phyloP scores from a whole-genome alignment of 2,888 invertebrate species.

The Gari tellinella region DNA sequence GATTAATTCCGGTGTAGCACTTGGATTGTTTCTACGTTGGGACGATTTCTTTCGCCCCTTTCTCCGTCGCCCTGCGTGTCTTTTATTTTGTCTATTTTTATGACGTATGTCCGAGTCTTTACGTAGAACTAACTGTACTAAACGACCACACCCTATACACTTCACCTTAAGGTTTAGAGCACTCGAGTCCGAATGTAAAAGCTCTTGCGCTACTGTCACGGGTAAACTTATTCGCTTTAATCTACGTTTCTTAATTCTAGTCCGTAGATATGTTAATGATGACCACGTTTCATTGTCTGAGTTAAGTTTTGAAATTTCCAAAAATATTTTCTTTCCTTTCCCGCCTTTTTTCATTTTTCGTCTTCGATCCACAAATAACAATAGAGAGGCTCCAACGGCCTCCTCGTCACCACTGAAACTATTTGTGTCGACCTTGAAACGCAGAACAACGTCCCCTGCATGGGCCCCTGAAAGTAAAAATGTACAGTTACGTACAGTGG shows the following conservation, averaged over 20 bases:
- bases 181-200: conserved; percentile 30
- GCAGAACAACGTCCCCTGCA: conserved; percentile 16
- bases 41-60: conserved; percentile 14
- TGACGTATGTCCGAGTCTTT: conserved; percentile 6
- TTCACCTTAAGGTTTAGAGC: conserved; percentile 41
- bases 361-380: conserved; percentile 38
- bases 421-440: conserved; percentile 22
- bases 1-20: conserved; percentile 41
- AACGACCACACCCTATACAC: conserved; percentile 56
- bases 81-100: neutral
- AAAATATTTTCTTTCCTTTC: conserved; percentile 49
- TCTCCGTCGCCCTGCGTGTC: neutral
- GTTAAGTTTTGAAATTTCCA: conserved; percentile 28
- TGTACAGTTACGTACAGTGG: too few relatives aligned
- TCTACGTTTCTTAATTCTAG: conserved; percentile 42
- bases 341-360: conserved; percentile 44
- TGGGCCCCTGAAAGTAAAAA: conserved; percentile 9
- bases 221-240: conserved; percentile 57
- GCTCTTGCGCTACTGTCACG: conserved; percentile 32
- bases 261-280: conserved; percentile 33
- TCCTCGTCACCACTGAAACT: conserved; percentile 14
- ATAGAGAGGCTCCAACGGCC: conserved; percentile 43
- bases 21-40: conserved; percentile 16
- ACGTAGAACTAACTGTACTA: conserved; percentile 45
- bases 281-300: conserved; percentile 19